Evolutionary conservation across 30 jellyfish, hydroid and myxozoan species (phyloP), one percentile per base, ranked within the genome.

Genomic region (Aurelia aurita): DNA sequence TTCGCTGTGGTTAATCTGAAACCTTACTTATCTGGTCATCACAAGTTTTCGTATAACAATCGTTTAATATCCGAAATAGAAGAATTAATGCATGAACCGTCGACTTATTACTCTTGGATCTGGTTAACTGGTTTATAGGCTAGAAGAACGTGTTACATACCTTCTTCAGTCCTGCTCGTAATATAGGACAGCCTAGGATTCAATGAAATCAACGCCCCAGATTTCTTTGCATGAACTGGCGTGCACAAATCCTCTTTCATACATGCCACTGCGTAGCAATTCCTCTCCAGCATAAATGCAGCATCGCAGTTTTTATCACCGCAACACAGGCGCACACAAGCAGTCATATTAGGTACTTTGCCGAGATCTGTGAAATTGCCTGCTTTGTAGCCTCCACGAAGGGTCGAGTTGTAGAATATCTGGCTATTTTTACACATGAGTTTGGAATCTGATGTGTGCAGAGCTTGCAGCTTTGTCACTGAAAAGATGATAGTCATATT

Each of bases 291-390:
- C 98, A 93, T 93, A 27, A 93, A 89, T 25, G 98, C 98, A 19
- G 98, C 98, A 79, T 93, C 97, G 67, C 98, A 93, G 64, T 88
- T 84, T 58, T 86, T 93, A 67, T 93, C 96, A 21, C 98, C 98
- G 87, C 98, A 93, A 88, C 98, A 93, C 65, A 93, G 90, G 25
- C 98, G 93, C 35, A 88, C 95, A 63, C 98, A 93, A 34, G 88
- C 97, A 19, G 97, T 57, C 97, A 93, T 93, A 92, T 93, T 82
- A 47, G 93, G 79, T 1, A 93, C 98, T 61, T 84, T 82, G 12
- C 98, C 98, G 29, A 93, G 84, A 45, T 93, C 96, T 18, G 98
- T 87, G 51, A 88, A 93, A 54, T 93, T 93, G 25, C 98, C 98
- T 2, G 98, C 98, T 58, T 79, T 79, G 89, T 87, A 93, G 74